phyloP scores from a whole-genome alignment of 2,888 invertebrate genomes.

The Eupithecia vulgata region DNA sequence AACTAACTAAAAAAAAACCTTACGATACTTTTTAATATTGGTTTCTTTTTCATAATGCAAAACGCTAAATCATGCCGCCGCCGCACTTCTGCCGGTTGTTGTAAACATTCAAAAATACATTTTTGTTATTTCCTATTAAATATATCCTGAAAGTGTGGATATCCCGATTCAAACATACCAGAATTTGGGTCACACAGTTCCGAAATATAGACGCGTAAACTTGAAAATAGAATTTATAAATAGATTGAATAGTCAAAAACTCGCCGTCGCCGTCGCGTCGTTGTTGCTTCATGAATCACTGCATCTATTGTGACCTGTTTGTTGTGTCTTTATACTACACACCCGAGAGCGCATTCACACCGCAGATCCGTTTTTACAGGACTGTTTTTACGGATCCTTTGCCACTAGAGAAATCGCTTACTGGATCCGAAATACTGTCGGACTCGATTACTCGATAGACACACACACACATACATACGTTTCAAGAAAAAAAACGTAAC shows the following conservation, averaged over 20 bases:
- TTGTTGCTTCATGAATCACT: slow-evolving; percentile 30
- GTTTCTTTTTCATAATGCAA: slow-evolving; percentile 22
- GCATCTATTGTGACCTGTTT: slow-evolving; percentile 28
- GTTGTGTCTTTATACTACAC: background rate
- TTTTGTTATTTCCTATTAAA: slow-evolving; percentile 31
- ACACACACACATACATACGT: no score
- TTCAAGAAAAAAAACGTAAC: no score
- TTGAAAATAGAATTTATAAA: slow-evolving; percentile 79
- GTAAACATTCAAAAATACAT: slow-evolving; percentile 35
- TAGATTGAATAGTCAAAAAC: slow-evolving; percentile 58
- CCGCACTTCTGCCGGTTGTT: slow-evolving; percentile 31
- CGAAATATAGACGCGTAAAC: slow-evolving; percentile 71
- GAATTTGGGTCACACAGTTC: slow-evolving; percentile 76
- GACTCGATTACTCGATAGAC: no score
- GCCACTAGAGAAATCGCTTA: no score
- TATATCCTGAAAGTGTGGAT: slow-evolving; percentile 32
- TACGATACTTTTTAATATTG: background rate
- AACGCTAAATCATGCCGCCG: slow-evolving; percentile 26
- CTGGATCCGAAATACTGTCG: no score
- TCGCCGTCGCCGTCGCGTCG: slow-evolving; percentile 41
- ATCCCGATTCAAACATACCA: slow-evolving; percentile 62
- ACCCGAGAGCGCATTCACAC: background rate
- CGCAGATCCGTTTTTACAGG: no score
- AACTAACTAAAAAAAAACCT: background rate
- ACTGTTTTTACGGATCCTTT: no score